phyloP scores from a whole-genome alignment of 2,113 vertebrate species.

The Patagioenas fasciata region DNA sequence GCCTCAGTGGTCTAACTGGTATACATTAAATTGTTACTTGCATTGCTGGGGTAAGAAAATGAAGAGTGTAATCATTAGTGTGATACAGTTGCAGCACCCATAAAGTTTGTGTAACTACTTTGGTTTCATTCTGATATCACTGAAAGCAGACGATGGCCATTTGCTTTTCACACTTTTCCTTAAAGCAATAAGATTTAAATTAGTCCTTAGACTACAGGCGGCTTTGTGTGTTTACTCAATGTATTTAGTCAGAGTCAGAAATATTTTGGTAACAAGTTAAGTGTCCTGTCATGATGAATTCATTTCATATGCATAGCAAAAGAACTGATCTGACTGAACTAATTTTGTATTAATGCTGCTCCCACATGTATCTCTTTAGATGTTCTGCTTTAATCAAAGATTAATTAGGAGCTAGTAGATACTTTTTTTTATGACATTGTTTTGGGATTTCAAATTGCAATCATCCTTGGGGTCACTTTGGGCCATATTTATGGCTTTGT shows the following conservation, averaged over 20 bases:
- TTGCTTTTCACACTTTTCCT: background rate
- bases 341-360: slow-evolving; percentile 12
- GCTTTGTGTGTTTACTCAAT: background rate
- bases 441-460: background rate
- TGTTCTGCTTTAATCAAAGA: slow-evolving; percentile 29
- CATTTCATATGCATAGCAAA: background rate
- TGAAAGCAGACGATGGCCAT: background rate
- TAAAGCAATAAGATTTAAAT: background rate
- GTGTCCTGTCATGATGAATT: background rate
- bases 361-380: background rate
- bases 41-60: background rate
- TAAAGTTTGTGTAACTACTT: background rate
- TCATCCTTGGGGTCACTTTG: background rate
- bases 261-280: slow-evolving; percentile 4
- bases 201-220: background rate
- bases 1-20: background rate
- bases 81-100: background rate
- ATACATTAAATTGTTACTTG: background rate
- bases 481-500: background rate
- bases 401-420: slow-evolving; percentile 10
- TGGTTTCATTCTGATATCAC: background rate
- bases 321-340: background rate
- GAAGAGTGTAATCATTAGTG: background rate
- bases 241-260: background rate
- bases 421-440: background rate